These are phyloP conservation scores for Synchiropus splendidus DNA, from an alignment of 2,113 vertebrate species.

Conservation along the genomic window DNA sequence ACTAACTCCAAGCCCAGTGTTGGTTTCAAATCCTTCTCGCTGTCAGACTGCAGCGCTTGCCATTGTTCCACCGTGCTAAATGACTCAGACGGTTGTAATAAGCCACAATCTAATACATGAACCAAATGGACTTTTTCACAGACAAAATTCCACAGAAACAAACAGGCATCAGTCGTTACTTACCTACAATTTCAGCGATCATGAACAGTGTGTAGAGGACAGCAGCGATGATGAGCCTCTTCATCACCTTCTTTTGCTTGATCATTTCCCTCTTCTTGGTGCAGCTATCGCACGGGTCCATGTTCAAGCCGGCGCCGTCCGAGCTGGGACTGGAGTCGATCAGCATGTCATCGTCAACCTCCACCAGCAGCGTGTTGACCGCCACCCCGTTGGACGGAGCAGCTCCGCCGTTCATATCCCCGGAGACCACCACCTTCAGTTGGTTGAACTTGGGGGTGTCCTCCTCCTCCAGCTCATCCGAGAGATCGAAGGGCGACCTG, in stretches of 20 bases:
- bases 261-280: constrained; percentile 61
- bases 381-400: constrained; percentile 64
- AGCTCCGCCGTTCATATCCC: constrained; percentile 64
- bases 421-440: constrained; percentile 83
- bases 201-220: constrained; percentile 90
- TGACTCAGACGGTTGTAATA: no score
- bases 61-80: no score
- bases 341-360: constrained; percentile 75
- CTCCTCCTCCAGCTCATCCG: constrained; percentile 73
- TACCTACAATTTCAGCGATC: constrained; percentile 87
- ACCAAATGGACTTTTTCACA: no score
- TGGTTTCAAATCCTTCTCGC: no score
- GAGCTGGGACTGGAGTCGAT: constrained; percentile 60
- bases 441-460: constrained; percentile 75
- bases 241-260: constrained; percentile 73
- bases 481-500: constrained; percentile 79
- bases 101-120: no score
- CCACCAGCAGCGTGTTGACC: constrained; percentile 54
- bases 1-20: no score
- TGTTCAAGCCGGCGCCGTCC: constrained; percentile 38
- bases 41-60: no score
- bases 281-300: constrained; percentile 77
- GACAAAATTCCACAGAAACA: no score
- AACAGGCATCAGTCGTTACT: constrained; percentile 43
- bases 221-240: constrained; percentile 73